These are phyloP conservation scores for Eretmochelys imbricata DNA, from an alignment of 2,113 vertebrate genomes.

Conservation along the genomic window DNA sequence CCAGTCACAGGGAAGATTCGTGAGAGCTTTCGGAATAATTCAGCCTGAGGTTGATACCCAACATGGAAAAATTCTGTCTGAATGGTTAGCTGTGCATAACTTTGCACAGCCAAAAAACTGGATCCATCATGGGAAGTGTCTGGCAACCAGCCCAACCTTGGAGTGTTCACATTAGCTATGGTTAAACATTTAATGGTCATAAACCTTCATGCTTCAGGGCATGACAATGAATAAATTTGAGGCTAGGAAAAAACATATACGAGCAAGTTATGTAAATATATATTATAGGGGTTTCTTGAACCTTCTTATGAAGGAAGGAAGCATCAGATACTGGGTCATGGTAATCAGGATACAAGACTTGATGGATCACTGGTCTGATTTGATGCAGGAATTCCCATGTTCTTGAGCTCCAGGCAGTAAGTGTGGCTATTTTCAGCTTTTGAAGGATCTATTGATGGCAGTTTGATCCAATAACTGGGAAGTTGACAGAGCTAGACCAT, in stretches of 20 bases:
- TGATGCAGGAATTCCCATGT: constrained; percentile 64
- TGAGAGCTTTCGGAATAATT: not conserved
- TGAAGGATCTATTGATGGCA: not conserved
- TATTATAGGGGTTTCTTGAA: not conserved
- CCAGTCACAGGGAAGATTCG: not conserved
- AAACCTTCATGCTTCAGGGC: not conserved
- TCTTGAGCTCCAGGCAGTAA: constrained; percentile 13
- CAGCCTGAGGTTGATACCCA: not conserved
- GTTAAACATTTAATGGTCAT: not conserved
- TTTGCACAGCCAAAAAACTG: not conserved
- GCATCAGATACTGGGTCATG: not conserved
- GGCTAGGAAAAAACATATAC: constrained; percentile 3
- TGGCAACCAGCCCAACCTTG: not conserved
- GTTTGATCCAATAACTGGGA: not conserved
- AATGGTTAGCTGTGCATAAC: not conserved
- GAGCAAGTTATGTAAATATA: constrained; percentile 22
- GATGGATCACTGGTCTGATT: constrained; percentile 44
- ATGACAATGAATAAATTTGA: not conserved
- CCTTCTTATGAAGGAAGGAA: not conserved
- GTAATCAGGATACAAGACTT: not conserved
- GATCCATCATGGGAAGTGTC: not conserved
- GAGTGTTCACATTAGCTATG: not conserved
- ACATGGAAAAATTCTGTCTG: not conserved
- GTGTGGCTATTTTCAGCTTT: constrained; percentile 11
- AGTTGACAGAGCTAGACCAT: not conserved